These are phyloP conservation scores for Agelas oroides DNA, from an alignment of 37 sponge, comb jelly and placozoan genomes.

Conservation along the genomic window DNA sequence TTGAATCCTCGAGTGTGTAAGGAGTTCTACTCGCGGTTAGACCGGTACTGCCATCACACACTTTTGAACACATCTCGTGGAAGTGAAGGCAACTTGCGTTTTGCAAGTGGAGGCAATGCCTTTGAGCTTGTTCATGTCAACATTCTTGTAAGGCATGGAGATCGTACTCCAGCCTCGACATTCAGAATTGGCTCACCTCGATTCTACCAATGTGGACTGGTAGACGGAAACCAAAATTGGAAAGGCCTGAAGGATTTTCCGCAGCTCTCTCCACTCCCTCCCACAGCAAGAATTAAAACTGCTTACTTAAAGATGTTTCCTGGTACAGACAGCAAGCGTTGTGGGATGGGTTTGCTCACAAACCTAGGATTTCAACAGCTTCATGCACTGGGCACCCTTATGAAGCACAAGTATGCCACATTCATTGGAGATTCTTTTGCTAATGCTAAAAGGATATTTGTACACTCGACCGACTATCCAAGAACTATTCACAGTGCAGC, in stretches of 20 bases:
- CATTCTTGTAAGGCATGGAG: conserved; percentile 66
- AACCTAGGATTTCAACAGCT: conserved; percentile 49
- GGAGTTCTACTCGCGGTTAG: conserved; percentile 1
- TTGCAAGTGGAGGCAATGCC: no score
- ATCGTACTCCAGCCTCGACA: conserved; percentile 33
- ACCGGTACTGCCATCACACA: conserved; percentile 47
- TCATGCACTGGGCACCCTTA: conserved; percentile 10
- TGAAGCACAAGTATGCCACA: conserved; percentile 26
- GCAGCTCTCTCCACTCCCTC: neutral
- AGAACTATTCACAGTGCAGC: conserved; percentile 68
- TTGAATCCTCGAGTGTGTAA: no score
- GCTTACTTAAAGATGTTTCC: neutral
- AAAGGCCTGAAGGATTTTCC: conserved; percentile 41
- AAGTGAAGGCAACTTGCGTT: conserved; percentile 22
- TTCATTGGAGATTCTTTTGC: neutral
- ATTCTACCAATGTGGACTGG: conserved; percentile 52
- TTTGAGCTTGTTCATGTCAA: conserved; percentile 60
- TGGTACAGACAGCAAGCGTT: conserved; percentile 15
- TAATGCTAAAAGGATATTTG: conserved; percentile 10
- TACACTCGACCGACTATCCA: conserved; percentile 55
- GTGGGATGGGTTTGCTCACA: conserved; percentile 51
- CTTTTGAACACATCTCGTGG: neutral
- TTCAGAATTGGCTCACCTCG: neutral
- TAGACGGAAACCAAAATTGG: conserved; percentile 25
- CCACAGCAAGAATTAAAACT: neutral